Percentiles rank a stretch among this genome's conserved stretches.
These are phyloP conservation scores for Tubiluchus corallicola DNA, from an alignment of 2,888 invertebrate genomes.

Conservation along the genomic window DNA sequence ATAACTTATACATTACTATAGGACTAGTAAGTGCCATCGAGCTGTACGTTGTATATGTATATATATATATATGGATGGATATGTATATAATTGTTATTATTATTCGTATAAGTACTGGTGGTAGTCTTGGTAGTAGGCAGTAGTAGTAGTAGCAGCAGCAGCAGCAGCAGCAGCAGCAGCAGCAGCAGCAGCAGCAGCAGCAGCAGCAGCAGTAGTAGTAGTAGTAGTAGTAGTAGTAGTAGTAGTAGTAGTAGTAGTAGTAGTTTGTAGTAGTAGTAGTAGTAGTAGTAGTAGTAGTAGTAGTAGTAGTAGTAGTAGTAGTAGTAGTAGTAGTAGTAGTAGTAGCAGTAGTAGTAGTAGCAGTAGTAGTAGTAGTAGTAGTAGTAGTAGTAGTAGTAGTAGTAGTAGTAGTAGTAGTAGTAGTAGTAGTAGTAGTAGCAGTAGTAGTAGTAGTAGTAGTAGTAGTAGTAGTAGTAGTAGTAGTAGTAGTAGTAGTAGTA, in stretches of 20 bases:
- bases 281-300: slow-evolving; percentile 11
- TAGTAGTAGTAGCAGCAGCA: slow-evolving; percentile 3
- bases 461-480: slow-evolving; percentile 11
- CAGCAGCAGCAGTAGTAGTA: slow-evolving; percentile 9
- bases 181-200: slow-evolving; percentile 8
- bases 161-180: too few species aligned
- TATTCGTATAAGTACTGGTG: too few species aligned
- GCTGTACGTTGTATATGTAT: too few species aligned
- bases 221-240: slow-evolving; percentile 10
- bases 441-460: slow-evolving; percentile 11
- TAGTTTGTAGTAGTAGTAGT: too few species aligned
- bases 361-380: slow-evolving; percentile 11
- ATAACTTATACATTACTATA: too few species aligned
- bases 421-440: slow-evolving; percentile 11
- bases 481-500: slow-evolving; percentile 10
- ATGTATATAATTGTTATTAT: too few species aligned
- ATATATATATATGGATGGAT: too few species aligned
- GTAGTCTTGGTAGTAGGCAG: neutral
- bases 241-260: slow-evolving; percentile 10
- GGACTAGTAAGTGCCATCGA: too few species aligned
- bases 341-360: slow-evolving; percentile 11
- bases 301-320: slow-evolving; percentile 11
- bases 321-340: slow-evolving; percentile 11
- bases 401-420: slow-evolving; percentile 12
- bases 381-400: slow-evolving; percentile 11